phyloP scores from a whole-genome alignment of 2,113 vertebrate species.

The Ibidorhyncha struthersii region DNA sequence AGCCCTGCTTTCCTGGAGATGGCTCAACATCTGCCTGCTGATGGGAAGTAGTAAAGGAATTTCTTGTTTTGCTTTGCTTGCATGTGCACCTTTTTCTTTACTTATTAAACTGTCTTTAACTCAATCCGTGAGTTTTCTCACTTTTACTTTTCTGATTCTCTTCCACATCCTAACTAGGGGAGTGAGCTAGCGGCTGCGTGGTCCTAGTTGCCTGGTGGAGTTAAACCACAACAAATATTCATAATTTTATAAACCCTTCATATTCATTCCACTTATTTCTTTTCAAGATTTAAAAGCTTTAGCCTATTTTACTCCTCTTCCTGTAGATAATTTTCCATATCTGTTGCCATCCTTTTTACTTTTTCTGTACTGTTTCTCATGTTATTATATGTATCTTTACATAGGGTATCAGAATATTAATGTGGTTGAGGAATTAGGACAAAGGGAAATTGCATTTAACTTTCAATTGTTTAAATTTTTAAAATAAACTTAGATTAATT shows the following conservation, averaged over 20 bases:
- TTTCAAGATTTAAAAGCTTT: background rate
- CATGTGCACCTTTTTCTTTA: background rate
- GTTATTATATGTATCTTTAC: background rate
- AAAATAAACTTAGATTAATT: background rate
- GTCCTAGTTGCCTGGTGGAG: background rate
- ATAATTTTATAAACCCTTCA: background rate
- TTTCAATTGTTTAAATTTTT: background rate
- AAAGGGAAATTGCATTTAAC: background rate
- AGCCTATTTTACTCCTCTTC: background rate
- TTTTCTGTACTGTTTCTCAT: background rate
- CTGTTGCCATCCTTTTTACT: background rate
- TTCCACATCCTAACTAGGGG: background rate
- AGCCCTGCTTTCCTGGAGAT: background rate
- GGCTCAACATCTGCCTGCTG: background rate
- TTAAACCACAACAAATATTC: background rate
- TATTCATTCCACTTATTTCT: background rate
- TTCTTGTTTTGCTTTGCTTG: background rate
- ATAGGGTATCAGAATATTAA: background rate
- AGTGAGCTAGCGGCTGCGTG: background rate
- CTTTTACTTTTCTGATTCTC: background rate
- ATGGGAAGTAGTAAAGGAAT: background rate
- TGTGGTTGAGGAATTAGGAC: background rate
- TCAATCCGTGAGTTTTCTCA: background rate
- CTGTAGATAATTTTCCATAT: background rate
- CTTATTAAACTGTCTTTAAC: background rate